Conservation (phyloP, 2,888 invertebrate genomes). For the Leistus spinibarbis region DNA sequence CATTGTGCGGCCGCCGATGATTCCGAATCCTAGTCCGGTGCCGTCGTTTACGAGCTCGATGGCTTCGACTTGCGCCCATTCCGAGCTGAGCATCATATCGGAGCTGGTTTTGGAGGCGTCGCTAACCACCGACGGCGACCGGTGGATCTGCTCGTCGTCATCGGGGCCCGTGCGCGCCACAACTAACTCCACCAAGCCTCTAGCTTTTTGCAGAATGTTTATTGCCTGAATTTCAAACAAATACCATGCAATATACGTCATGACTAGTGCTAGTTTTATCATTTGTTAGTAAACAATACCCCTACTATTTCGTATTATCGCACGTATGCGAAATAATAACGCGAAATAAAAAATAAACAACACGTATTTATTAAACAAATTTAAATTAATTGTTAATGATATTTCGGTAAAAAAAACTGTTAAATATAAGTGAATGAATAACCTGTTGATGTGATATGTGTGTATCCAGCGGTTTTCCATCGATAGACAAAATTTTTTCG, state of each 20-base stretch:
- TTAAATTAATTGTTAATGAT: not conserved
- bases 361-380: too few relatives aligned
- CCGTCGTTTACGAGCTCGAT: constrained; percentile 98
- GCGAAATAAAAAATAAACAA: too few relatives aligned
- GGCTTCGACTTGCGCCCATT: constrained; percentile 97
- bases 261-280: too few relatives aligned
- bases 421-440: not conserved
- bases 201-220: constrained; percentile 74
- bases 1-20: constrained; percentile 95
- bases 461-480: constrained; percentile 77
- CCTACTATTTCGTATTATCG: too few relatives aligned
- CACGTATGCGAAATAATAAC: too few relatives aligned
- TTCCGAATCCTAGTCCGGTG: constrained; percentile 97
- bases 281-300: too few relatives aligned
- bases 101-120: constrained; percentile 70
- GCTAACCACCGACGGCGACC: constrained; percentile 70
- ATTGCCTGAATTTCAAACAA: constrained; percentile 59
- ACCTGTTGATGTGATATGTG: constrained; percentile 85
- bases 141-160: constrained; percentile 58
- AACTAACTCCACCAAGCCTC: constrained; percentile 65
- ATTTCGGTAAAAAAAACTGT: not conserved
- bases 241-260: too few relatives aligned
- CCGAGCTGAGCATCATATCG: constrained; percentile 79
- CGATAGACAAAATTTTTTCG: constrained; percentile 84
- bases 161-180: constrained; percentile 44